Conservation (phyloP, 2,888 invertebrate genomes). For the Nezara viridula region DNA sequence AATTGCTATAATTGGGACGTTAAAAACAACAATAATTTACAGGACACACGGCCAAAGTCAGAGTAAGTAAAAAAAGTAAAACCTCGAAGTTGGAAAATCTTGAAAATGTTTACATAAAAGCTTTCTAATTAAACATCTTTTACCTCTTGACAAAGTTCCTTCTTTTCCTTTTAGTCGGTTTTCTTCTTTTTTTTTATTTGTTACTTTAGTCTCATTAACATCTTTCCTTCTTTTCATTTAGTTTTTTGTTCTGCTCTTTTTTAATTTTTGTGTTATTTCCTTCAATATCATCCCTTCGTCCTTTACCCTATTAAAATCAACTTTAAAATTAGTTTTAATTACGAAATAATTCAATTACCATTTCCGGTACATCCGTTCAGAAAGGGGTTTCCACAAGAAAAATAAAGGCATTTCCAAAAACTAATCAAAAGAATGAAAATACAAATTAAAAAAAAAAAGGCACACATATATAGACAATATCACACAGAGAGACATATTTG, state of each 20-base stretch:
- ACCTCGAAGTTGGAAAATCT: neutral
- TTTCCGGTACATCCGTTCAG: neutral
- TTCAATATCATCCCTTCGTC: neutral
- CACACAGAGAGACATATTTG: too few species aligned
- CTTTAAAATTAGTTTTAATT: neutral
- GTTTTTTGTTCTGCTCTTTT: neutral
- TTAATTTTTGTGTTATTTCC: neutral
- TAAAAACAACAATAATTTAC: neutral
- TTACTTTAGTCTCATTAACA: slow-evolving; percentile 24
- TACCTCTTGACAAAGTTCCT: slow-evolving; percentile 22
- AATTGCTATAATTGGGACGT: too few species aligned
- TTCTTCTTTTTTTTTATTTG: neutral
- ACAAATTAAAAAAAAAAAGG: too few species aligned
- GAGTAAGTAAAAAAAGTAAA: neutral
- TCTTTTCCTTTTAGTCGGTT: neutral
- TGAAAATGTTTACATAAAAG: slow-evolving; percentile 24
- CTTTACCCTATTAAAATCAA: neutral
- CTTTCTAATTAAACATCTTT: slow-evolving; percentile 32
- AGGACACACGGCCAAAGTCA: neutral
- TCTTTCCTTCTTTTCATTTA: slow-evolving; percentile 6
- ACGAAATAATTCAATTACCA: neutral
- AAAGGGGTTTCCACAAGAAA: neutral
- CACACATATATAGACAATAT: too few species aligned
- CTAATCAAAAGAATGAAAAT: too few species aligned
- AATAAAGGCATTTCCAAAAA: neutral